Evolutionary conservation across 2,113 vertebrate genomes (phyloP), one percentile per base, ranked within the genome.

Genomic region (Onychorhynchus coronatus): DNA sequence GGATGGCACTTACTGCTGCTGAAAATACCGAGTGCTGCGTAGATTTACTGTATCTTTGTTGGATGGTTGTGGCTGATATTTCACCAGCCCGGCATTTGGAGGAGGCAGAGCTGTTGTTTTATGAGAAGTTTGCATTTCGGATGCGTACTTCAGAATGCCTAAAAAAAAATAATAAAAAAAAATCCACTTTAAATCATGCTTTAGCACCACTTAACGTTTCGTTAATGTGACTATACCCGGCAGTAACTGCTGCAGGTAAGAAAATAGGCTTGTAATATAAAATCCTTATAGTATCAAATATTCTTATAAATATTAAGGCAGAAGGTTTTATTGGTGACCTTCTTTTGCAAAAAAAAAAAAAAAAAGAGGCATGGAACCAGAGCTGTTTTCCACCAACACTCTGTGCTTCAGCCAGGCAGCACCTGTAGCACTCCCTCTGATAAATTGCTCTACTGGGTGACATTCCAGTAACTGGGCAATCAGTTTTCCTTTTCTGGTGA

Each of bases 31-130:
- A 79, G 80, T 56, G 42, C 59, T 71, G 14, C 24, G 27, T 31
- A 19, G 82, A 87, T 90, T 85, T 63, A 49, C 55, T n/a, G 47
- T 80, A 44, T 3, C 66, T 55, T 58, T 5, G 0, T 59, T 59
- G 65, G 82, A 7, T 83, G 75, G 30, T 47, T 47, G 74, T 44
- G 71, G 47, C 65, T 92, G 88, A 14, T 92, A 37, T 30, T 97
- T 97, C 86, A 88, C 83, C 93, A 95, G 21, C 66, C 87, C 49
- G 61, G 82, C 77, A 37, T 76, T 95, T 96, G 94, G 58, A 83
- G 90, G 79, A 93, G 88, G 85, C 88, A 72, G 35, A 61, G 85
- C 90, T 96, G 83, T 80, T 89, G 94, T 95, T 95, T 79, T 11
- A 2, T 53, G 53, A 85, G 53, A 18, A 39, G 47, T 70, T 73